Evolutionary conservation across 30 jellyfish, hydroid and myxozoan genomes (phyloP).

Genomic region (Aurelia sp.): DNA sequence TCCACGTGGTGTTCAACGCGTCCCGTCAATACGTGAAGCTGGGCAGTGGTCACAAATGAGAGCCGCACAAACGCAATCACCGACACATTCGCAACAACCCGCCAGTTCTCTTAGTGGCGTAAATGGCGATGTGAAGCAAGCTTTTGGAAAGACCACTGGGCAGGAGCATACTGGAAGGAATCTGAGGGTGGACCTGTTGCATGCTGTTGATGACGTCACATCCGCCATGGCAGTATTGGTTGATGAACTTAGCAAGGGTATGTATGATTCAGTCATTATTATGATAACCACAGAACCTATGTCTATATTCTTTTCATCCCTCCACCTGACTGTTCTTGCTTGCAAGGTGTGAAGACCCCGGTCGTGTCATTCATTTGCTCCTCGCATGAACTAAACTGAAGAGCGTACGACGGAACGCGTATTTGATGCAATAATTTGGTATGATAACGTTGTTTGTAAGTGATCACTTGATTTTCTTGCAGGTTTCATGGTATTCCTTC

Average conservation of each 20-base stretch:
- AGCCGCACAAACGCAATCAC: slow-evolving; percentile 38
- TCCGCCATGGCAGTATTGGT: slow-evolving; percentile 88
- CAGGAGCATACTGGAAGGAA: slow-evolving; percentile 61
- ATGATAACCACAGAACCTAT: no score
- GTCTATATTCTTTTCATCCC: no score
- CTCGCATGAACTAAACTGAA: no score
- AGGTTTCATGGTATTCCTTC: no score
- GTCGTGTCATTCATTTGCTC: no score
- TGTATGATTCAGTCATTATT: background rate
- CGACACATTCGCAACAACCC: slow-evolving; percentile 59
- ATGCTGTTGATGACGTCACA: slow-evolving; percentile 94
- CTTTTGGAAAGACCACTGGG: slow-evolving; percentile 76
- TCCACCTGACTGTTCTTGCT: no score
- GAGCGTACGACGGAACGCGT: no score
- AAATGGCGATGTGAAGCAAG: slow-evolving; percentile 96
- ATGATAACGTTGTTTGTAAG: no score
- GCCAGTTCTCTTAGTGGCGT: slow-evolving; percentile 86
- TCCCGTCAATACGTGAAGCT: slow-evolving; percentile 52
- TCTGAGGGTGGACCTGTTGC: slow-evolving; percentile 80
- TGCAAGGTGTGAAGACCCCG: no score
- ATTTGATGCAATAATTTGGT: no score
- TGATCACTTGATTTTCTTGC: no score
- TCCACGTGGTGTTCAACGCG: slow-evolving; percentile 82
- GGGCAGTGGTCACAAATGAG: slow-evolving; percentile 10
- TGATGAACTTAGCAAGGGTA: slow-evolving; percentile 78